Conservation (phyloP, 2,797 vertebrate species). For the Bradypus variegatus region DNA sequence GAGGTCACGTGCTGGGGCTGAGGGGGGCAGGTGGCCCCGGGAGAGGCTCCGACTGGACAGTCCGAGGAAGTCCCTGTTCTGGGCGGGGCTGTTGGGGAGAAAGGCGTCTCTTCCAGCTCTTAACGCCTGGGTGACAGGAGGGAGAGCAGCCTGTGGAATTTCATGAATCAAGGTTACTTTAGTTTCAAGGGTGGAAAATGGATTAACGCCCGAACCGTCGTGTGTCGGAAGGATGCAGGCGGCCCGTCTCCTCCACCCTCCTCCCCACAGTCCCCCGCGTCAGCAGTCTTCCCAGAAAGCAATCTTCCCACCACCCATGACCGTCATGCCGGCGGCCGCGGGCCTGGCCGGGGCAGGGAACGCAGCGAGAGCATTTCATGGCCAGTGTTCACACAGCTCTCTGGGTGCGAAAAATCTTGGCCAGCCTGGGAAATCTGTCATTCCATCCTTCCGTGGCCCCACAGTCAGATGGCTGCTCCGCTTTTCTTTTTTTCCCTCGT, state of each 20-base stretch:
- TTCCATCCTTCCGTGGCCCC: background rate
- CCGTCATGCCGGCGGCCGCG: background rate
- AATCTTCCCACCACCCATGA: background rate
- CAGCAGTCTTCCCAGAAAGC: constrained; percentile 61
- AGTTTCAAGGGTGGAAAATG: background rate
- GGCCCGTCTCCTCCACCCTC: background rate
- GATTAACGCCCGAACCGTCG: background rate
- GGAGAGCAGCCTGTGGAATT: background rate
- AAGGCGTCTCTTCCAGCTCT: background rate
- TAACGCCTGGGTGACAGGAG: accelerated
- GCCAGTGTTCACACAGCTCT: background rate
- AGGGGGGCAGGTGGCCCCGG: accelerated
- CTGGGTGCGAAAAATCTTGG: background rate
- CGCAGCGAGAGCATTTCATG: accelerated
- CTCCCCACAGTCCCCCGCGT: background rate
- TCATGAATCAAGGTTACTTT: constrained; percentile 34
- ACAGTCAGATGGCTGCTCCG: accelerated
- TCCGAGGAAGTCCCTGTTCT: accelerated
- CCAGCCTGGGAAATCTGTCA: background rate
- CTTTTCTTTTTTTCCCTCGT: accelerated
- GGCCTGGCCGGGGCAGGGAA: background rate
- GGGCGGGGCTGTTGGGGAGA: background rate
- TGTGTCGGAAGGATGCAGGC: background rate
- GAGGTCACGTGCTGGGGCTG: accelerated
- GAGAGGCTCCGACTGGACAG: accelerated